Percentiles rank a stretch among this genome's conserved stretches.
Conservation (phyloP, 2,888 invertebrate species). For the Nasonia oneida region DNA sequence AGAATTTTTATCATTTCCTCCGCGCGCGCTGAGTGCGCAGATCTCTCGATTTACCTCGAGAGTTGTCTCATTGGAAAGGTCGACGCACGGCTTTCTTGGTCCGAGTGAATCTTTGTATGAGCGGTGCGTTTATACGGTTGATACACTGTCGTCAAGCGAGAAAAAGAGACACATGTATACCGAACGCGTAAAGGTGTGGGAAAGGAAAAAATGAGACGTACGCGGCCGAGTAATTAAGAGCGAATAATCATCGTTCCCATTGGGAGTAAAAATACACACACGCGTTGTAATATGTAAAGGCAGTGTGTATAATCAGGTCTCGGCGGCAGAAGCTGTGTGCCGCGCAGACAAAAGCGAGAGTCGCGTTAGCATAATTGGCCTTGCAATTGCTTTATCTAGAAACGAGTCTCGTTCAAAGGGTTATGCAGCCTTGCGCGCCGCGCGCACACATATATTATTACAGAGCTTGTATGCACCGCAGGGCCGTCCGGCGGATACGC, state of each 20-base stretch:
- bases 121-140: neutral
- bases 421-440: slow-evolving; percentile 4
- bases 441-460: neutral
- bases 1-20: slow-evolving; percentile 35
- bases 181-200: neutral
- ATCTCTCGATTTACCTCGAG: slow-evolving; percentile 36
- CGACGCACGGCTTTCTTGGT: neutral
- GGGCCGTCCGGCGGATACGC: slow-evolving; percentile 55
- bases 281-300: neutral
- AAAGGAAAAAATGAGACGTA: neutral
- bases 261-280: neutral
- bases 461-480: neutral
- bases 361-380: slow-evolving; percentile 40
- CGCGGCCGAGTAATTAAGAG: neutral
- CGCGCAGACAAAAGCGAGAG: neutral
- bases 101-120: neutral
- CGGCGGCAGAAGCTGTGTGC: neutral
- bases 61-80: neutral
- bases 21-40: neutral
- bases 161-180: neutral
- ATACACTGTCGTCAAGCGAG: too few species aligned
- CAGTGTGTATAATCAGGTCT: neutral
- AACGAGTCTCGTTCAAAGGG: neutral
- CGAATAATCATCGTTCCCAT: neutral
- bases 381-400: slow-evolving; percentile 50